Evolutionary conservation across 2,888 invertebrate genomes (phyloP).

Genomic region (Heliconius aoede): DNA sequence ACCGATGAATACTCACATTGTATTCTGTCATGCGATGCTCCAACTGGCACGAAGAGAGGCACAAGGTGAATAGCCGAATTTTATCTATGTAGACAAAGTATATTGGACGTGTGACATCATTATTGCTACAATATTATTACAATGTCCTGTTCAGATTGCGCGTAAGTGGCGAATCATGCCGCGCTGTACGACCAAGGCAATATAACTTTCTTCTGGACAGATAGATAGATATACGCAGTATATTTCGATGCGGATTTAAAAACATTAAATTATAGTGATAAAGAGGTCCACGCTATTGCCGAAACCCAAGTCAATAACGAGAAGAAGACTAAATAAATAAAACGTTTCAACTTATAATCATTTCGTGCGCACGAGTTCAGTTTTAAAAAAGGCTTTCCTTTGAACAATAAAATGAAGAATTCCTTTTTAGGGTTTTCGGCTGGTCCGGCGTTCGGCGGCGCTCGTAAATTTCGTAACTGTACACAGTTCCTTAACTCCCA

Average conservation of each 20-base stretch:
- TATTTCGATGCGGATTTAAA: neutral
- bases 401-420: constrained; percentile 40
- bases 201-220: constrained; percentile 12
- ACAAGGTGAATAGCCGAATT: constrained; percentile 70
- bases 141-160: constrained; percentile 23
- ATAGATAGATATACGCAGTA: neutral
- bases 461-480: constrained; percentile 46
- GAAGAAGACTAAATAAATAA: constrained; percentile 13
- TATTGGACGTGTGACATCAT: constrained; percentile 78
- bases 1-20: constrained; percentile 61
- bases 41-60: constrained; percentile 60
- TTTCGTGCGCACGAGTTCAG: constrained; percentile 19
- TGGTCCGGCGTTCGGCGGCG: constrained; percentile 36
- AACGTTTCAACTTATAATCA: constrained; percentile 15
- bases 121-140: constrained; percentile 62
- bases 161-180: constrained; percentile 9
- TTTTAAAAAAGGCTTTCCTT: constrained; percentile 32
- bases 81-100: constrained; percentile 74
- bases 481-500: constrained; percentile 41
- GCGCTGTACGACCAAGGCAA: neutral
- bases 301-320: neutral
- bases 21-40: constrained; percentile 67
- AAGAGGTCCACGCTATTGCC: neutral
- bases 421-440: constrained; percentile 45
- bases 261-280: neutral